Evolutionary conservation across 2,113 vertebrate species (phyloP).

Genomic region (Mesitornis unicolor): DNA sequence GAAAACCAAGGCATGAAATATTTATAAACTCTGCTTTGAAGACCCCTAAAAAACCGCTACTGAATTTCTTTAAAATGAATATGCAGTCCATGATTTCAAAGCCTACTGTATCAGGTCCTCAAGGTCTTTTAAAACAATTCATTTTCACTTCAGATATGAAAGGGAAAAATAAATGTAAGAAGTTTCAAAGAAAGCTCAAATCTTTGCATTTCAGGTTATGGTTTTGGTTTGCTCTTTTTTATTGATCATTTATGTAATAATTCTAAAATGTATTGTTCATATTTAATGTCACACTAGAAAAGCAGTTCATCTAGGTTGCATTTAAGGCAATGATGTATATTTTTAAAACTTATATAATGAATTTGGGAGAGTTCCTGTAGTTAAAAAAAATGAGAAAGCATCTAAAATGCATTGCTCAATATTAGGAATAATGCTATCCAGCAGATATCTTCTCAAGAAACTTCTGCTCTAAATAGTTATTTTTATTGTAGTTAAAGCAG

Average conservation of each 20-base stretch:
- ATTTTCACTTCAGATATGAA: slow-evolving; percentile 64
- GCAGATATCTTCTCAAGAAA: background rate
- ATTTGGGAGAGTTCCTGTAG: background rate
- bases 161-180: slow-evolving; percentile 38
- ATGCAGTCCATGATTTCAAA: slow-evolving; percentile 48
- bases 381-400: background rate
- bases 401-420: background rate
- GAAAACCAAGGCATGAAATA: slow-evolving; percentile 65
- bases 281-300: background rate
- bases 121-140: slow-evolving; percentile 66
- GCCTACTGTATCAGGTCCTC: slow-evolving; percentile 35
- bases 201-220: slow-evolving; percentile 46
- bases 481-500: background rate
- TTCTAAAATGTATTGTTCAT: background rate
- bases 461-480: background rate
- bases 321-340: background rate
- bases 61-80: slow-evolving; percentile 66
- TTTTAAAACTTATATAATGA: background rate
- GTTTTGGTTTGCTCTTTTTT: slow-evolving; percentile 3
- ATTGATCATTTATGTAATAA: slow-evolving; percentile 25
- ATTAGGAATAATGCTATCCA: background rate
- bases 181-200: slow-evolving; percentile 8
- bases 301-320: background rate
- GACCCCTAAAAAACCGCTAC: slow-evolving; percentile 36
- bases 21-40: slow-evolving; percentile 71